A percentile compares a stretch with the other conserved stretches of the same genome.
Evolutionary conservation across 2,113 vertebrate species (phyloP).

Genomic region (Psophia crepitans): DNA sequence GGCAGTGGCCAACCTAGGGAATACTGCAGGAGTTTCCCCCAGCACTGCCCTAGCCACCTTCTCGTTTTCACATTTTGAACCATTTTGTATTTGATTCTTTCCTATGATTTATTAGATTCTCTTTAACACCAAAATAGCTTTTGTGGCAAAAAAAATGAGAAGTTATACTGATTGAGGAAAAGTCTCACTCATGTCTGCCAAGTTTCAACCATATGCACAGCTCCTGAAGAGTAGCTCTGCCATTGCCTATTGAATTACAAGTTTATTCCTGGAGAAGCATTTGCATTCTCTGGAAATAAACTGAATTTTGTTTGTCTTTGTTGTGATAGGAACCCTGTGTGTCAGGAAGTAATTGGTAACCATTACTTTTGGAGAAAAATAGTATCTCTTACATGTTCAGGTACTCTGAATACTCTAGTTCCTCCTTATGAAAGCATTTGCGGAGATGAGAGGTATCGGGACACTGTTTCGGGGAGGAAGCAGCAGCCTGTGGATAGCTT

Average conservation of each 20-base stretch:
- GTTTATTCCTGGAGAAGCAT: background rate
- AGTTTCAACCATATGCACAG: background rate
- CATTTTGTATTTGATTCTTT: background rate
- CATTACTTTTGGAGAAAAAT: background rate
- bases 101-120: background rate
- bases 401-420: background rate
- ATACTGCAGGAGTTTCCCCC: background rate
- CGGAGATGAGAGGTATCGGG: background rate
- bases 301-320: background rate
- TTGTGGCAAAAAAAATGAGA: background rate
- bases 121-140: background rate
- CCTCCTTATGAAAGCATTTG: background rate
- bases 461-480: background rate
- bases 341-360: background rate
- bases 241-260: background rate
- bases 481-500: background rate
- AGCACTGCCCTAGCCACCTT: rapidly evolving
- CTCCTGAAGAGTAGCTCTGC: background rate
- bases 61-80: background rate
- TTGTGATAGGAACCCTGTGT: background rate
- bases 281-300: background rate
- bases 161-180: background rate
- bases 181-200: background rate
- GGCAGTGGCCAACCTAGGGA: background rate
- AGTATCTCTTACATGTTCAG: background rate